These are phyloP conservation scores for Myzus persicae DNA, from an alignment of 1,140 invertebrate genomes.

Conservation along the genomic window DNA sequence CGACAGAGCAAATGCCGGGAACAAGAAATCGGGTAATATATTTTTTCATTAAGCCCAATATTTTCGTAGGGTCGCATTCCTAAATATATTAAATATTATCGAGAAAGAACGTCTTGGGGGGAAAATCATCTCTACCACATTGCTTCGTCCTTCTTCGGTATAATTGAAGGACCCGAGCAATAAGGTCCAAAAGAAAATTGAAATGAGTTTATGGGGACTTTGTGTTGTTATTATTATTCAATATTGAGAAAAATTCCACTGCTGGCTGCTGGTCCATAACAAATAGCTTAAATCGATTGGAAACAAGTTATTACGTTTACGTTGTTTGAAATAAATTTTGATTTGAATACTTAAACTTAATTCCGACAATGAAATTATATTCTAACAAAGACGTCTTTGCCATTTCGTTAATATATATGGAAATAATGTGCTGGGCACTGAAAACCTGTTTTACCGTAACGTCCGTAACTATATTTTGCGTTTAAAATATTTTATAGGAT, in stretches of 20 bases:
- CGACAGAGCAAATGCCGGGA: background rate
- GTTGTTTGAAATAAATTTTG: background rate
- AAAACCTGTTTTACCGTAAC: constrained; percentile 18
- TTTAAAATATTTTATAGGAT: constrained; percentile 18
- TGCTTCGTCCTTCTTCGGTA: background rate
- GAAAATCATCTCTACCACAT: background rate
- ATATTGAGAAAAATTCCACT: constrained; percentile 33
- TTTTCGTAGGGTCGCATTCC: constrained; percentile 57
- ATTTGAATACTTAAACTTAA: background rate
- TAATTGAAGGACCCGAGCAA: constrained; percentile 29
- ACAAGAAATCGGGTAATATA: constrained; percentile 38
- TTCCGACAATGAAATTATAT: background rate
- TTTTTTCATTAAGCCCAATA: constrained; percentile 58
- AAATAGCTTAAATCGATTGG: constrained; percentile 9
- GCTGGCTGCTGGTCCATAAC: background rate
- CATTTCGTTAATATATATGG: background rate
- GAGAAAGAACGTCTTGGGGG: constrained; percentile 18
- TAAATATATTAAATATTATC: constrained; percentile 58
- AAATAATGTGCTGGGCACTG: background rate
- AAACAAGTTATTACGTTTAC: constrained; percentile 26
- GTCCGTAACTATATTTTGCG: background rate
- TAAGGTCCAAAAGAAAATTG: background rate
- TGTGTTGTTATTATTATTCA: constrained; percentile 29
- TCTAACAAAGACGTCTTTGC: background rate
- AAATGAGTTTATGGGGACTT: constrained; percentile 23